Evolutionary conservation across 1,140 invertebrate genomes (phyloP), one percentile per base, ranked within the genome.

Genomic region (Trypoxylus dichotomus): DNA sequence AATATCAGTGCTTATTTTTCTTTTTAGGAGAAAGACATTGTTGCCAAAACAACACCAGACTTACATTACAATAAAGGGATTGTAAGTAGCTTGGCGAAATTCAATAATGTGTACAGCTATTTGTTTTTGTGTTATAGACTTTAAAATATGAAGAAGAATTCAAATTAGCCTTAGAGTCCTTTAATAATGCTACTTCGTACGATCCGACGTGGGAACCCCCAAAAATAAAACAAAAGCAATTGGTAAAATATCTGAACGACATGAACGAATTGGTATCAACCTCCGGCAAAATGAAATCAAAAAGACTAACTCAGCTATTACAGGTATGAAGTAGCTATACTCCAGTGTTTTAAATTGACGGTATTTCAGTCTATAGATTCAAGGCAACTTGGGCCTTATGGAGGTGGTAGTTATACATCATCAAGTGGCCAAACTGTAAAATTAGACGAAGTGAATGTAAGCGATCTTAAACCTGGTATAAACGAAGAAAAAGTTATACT

Each of bases 31-130:
- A 92, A 91, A 83, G 94, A 96, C 86, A 86, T 91, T 21, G 87
- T 92, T 8, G 91, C 94, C 1, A 90, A 87, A 83, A 91, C 90
- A 80, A 93, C 94, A 84, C 90, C 94, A 1, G 94, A 96, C 89
- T 88, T 97, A 42, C 93, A 95, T 88, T 96, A 93, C 84, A 97
- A 96, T 85, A 93, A 94, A 89, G 94, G 91, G 75, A 90, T 94
- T 81, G 94, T 96, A 88, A 91, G 90, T 29, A 8, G 24, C 15
- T 72, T 5, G 1, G 21, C 24, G 10, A 19, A 42, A 27, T 75
- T 54, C 5, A 75, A 1, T 21, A 37, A 54, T 27, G 3, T 75
- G n/a, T 10, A 25, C 10, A 74, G 15, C 32, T 41, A 19, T 7
- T 41, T 8, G n/a, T 24, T 42, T 68, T 75, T n/a, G 21, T n/a